phyloP scores from a whole-genome alignment of 2,797 vertebrate genomes.

The Sciaenops ocellatus region DNA sequence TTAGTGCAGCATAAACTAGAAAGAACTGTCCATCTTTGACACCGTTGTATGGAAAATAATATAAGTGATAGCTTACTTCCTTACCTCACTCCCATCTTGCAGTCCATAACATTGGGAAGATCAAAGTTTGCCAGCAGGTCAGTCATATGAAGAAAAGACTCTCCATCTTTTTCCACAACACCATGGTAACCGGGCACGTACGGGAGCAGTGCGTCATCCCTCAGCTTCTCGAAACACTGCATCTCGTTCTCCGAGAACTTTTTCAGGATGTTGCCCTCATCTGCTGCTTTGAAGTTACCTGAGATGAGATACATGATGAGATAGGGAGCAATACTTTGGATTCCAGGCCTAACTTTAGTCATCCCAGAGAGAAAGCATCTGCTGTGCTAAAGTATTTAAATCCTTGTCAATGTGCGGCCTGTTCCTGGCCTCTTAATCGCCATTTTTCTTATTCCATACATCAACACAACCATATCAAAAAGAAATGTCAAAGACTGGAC shows the following conservation, averaged over 20 bases:
- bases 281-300: conserved; percentile 98
- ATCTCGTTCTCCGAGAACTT: conserved; percentile 95
- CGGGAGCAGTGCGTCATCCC: conserved; percentile 86
- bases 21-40: neutral
- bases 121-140: conserved; percentile 94
- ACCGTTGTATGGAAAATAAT: neutral
- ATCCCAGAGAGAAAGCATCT: neutral
- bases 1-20: neutral
- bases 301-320: conserved; percentile 66
- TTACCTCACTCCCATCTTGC: conserved; percentile 98
- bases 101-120: conserved; percentile 96
- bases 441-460: neutral
- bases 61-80: neutral
- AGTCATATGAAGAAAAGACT: conserved; percentile 93
- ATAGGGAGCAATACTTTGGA: conserved; percentile 30
- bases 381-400: conserved; percentile 5
- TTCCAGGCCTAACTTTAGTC: conserved; percentile 1
- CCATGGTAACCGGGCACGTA: conserved; percentile 94
- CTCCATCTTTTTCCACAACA: conserved; percentile 92
- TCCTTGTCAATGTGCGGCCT: neutral
- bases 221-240: conserved; percentile 91
- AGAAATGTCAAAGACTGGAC: neutral
- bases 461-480: neutral
- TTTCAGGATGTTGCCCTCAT: conserved; percentile 95
- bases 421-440: neutral